A percentile compares a stretch with the other conserved stretches of the same genome.
phyloP scores from a whole-genome alignment of 2,797 vertebrate species.

The Phalanger gymnotis region DNA sequence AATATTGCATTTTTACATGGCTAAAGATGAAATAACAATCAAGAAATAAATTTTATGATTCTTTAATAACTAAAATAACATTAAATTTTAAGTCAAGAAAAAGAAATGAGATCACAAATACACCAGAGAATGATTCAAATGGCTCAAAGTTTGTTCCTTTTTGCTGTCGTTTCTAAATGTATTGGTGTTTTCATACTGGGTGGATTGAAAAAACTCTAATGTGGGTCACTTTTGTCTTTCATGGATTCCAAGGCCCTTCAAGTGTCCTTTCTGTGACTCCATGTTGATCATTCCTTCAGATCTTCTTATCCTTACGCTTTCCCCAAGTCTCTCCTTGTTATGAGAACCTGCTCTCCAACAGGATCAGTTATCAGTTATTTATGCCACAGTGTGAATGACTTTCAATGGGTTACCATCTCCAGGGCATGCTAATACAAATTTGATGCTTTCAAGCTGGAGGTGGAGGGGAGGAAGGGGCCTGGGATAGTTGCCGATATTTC shows the following conservation, averaged over 20 bases:
- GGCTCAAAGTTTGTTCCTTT: constrained; percentile 10
- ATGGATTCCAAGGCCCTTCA: not conserved
- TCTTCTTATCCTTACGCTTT: not conserved
- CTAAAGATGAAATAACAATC: not conserved
- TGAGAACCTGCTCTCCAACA: not conserved
- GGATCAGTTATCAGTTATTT: not conserved
- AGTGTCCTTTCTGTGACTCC: not conserved
- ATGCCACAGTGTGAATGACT: not conserved
- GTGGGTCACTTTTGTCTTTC: not conserved
- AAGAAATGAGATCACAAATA: constrained; percentile 34
- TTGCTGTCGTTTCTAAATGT: constrained; percentile 45
- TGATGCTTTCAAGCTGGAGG: not conserved
- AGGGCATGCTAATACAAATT: not conserved
- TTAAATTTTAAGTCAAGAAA: constrained; percentile 31
- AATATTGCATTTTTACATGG: not conserved
- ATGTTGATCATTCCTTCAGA: not conserved
- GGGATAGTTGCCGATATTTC: not conserved
- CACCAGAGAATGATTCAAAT: constrained; percentile 28
- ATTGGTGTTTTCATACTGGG: not conserved
- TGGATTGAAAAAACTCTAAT: not conserved
- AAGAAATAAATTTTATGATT: not conserved
- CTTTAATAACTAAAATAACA: not conserved
- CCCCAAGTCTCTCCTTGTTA: not conserved
- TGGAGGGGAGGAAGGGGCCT: not conserved
- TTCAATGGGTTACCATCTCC: not conserved